These are phyloP conservation scores for Tribolium freemani DNA, from an alignment of 2,888 invertebrate genomes.

Conservation along the genomic window DNA sequence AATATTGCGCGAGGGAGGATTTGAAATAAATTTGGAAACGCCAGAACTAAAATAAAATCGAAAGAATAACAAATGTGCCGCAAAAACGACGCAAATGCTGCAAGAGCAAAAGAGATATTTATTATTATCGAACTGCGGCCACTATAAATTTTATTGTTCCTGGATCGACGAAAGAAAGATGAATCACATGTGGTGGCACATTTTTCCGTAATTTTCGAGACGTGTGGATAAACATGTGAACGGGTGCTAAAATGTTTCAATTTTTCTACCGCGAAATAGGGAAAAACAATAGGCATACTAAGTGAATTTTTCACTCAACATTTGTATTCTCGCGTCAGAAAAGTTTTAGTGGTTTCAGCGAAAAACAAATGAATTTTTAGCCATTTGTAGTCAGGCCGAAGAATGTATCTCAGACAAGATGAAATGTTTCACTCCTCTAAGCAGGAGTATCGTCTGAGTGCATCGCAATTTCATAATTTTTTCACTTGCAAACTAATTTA, in stretches of 20 bases:
- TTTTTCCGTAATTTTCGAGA: constrained; percentile 1
- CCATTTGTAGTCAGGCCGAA: constrained; percentile 57
- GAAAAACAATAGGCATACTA: constrained; percentile 55
- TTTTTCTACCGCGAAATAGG: constrained; percentile 49
- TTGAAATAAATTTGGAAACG: constrained; percentile 60
- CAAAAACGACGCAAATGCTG: constrained; percentile 65
- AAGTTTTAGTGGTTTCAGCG: constrained; percentile 59
- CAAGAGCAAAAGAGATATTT: constrained; percentile 66
- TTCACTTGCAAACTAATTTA: background rate
- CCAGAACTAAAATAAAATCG: constrained; percentile 63
- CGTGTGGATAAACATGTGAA: constrained; percentile 33
- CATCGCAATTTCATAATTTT: constrained; percentile 38
- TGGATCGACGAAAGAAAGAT: constrained; percentile 43
- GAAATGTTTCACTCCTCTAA: constrained; percentile 55
- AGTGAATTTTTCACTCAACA: constrained; percentile 60
- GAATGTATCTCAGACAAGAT: constrained; percentile 54
- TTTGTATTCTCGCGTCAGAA: constrained; percentile 59
- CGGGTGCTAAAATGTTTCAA: constrained; percentile 52
- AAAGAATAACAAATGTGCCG: constrained; percentile 64
- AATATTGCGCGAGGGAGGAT: constrained; percentile 63
- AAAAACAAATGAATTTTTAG: constrained; percentile 62
- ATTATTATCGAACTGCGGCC: constrained; percentile 61
- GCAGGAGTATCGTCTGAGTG: constrained; percentile 24
- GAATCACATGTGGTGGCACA: background rate
- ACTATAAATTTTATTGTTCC: constrained; percentile 61